Evolutionary conservation across 2,888 invertebrate genomes (phyloP), one percentile per base, ranked within the genome.

Genomic region (Flexamia atlantica): DNA sequence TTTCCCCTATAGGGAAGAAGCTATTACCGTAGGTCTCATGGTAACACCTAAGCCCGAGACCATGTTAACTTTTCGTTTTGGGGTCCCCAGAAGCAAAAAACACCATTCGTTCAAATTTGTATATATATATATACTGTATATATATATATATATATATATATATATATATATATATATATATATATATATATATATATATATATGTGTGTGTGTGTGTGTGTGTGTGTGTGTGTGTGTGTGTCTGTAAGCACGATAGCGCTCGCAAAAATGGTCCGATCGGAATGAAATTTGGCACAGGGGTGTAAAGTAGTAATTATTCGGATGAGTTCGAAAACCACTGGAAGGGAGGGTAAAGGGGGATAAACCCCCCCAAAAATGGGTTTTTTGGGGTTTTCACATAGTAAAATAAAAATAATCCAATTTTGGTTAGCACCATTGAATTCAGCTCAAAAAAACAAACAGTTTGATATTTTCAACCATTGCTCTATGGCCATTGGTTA

Each of bases 221-320:
- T 46, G 46, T 46, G n/a, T 46, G n/a, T 46, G n/a, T 46, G n/a
- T 46, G n/a, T 46, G n/a, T 46, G n/a, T 46, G 46, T 46, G 46
- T 46, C 46, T 12, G 46, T 46, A 3, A 46, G 46, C 46, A 46
- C 46, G 46, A 46, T 46, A 46, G 17, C 46, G 7, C 46, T 9
- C 46, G 46, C 17, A 46, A 46, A 4, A 46, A 46, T 46, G 4
- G 12, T 46, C 46, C 46, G 46, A 46, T 46, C 12, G 4, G 2
- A 17, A 46, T 17, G 14, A 46, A 46, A 46, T 46, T 46, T 46
- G 46, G 46, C 17, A 46, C 3, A 46, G 12, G 17, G 7, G 46
- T 46, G 46, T 46, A 46, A 17, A 17, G 14, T 17, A 17, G 17
- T 17, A 46, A 9, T 17, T 46, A 17, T 17, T 46, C 4, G 12